Percentiles rank a stretch among this genome's conserved stretches.
These are phyloP conservation scores for Seira ritae DNA, from an alignment of 2,888 invertebrate species.

Conservation along the genomic window DNA sequence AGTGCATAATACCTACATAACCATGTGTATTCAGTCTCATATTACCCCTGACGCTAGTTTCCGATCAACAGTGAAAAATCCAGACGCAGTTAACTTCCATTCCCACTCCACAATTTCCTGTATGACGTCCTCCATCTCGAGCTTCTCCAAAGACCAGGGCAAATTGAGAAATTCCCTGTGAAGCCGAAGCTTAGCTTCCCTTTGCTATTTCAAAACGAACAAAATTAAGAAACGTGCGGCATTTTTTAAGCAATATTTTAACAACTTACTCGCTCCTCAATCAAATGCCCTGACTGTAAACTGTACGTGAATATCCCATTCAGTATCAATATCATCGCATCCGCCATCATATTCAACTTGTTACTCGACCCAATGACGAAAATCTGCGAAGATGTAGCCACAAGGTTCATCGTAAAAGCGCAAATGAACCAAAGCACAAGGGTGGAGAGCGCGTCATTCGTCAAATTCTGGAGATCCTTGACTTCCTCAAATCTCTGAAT, in stretches of 20 bases:
- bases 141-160: conserved; percentile 35
- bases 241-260: not conserved
- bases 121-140: conserved; percentile 43
- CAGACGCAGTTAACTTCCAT: conserved; percentile 44
- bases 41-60: conserved; percentile 46
- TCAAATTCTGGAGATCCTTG: conserved; percentile 18
- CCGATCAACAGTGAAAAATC: conserved; percentile 40
- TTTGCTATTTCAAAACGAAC: conserved; percentile 36
- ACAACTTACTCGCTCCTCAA: conserved; percentile 22
- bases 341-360: not conserved
- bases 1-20: not conserved
- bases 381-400: conserved; percentile 27
- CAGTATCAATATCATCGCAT: conserved; percentile 4
- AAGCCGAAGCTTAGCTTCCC: conserved; percentile 1
- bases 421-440: conserved; percentile 10
- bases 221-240: conserved; percentile 25
- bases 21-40: not conserved
- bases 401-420: conserved; percentile 34
- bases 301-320: not conserved
- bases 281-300: conserved; percentile 37
- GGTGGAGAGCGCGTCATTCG: not conserved
- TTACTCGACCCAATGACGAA: not conserved
- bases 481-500: conserved; percentile 42
- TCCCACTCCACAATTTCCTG: conserved; percentile 38
- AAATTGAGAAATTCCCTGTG: conserved; percentile 25